Conservation (phyloP, 2,113 vertebrate genomes). For the Talpa occidentalis region DNA sequence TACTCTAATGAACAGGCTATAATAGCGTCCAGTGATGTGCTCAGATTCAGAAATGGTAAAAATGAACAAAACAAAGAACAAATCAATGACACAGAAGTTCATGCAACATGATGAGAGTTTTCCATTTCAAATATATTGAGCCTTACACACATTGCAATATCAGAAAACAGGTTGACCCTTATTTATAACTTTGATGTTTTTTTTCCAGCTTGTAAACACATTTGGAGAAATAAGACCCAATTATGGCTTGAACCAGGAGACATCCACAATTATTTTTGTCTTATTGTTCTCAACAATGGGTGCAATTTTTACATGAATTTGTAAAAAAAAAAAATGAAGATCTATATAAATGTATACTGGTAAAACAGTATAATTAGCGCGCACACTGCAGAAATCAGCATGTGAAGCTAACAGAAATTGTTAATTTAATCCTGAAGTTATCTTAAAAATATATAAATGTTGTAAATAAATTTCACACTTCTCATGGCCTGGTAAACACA, state of each 20-base stretch:
- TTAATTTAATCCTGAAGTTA: not conserved
- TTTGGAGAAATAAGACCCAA: not conserved
- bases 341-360: not conserved
- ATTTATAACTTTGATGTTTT: not conserved
- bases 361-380: not conserved
- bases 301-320: not conserved
- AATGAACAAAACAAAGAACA: not conserved
- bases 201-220: not conserved
- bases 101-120: not conserved
- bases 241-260: not conserved
- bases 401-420: not conserved
- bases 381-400: not conserved
- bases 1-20: not conserved
- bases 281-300: not conserved
- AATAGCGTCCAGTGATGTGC: not conserved
- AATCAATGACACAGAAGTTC: not conserved
- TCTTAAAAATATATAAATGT: not conserved
- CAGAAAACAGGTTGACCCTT: not conserved
- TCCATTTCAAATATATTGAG: not conserved
- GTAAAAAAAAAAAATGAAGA: not conserved
- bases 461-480: no score
- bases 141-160: not conserved
- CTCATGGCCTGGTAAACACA: no score
- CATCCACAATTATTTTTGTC: not conserved
- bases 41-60: not conserved